A percentile compares a stretch with the other conserved stretches of the same genome.
Conservation (phyloP, 2,797 vertebrate genomes). For the Sebastes flavidus region DNA sequence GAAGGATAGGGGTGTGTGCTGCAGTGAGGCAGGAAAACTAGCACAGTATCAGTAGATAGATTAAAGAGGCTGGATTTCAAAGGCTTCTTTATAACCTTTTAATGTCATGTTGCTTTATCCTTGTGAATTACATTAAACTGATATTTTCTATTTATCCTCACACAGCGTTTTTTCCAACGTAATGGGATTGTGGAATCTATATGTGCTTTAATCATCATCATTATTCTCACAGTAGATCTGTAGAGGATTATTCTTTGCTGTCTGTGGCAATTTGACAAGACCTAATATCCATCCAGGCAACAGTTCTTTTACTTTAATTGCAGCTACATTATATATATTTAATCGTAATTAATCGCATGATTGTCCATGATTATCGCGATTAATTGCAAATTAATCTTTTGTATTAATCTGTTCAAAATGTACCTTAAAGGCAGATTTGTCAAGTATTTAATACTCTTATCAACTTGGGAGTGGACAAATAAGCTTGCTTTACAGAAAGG, state of each 20-base stretch:
- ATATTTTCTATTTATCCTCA: conserved; percentile 55
- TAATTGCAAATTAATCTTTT: no score
- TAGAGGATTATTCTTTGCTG: not conserved
- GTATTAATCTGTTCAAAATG: no score
- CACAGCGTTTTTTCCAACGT: conserved; percentile 24
- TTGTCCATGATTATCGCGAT: no score
- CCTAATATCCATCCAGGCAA: not conserved
- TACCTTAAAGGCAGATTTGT: no score
- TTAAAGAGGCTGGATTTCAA: conserved; percentile 71
- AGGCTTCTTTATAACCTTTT: conserved; percentile 64
- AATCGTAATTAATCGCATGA: no score
- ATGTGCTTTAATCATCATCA: conserved; percentile 38
- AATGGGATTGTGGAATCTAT: conserved; percentile 33
- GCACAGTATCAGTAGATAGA: conserved; percentile 56
- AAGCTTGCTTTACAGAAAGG: no score
- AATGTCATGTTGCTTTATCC: conserved; percentile 54
- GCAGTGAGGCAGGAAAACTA: conserved; percentile 50
- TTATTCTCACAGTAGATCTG: conserved; percentile 37
- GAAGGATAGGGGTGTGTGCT: conserved; percentile 54
- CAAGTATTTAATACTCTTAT: no score
- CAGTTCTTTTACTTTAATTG: not conserved
- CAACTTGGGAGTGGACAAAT: no score
- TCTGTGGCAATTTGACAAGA: conserved; percentile 17
- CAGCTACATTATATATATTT: not conserved
- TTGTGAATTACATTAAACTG: conserved; percentile 47